Evolutionary conservation across 2,797 vertebrate species (phyloP).

Genomic region (Glossophaga mutica): DNA sequence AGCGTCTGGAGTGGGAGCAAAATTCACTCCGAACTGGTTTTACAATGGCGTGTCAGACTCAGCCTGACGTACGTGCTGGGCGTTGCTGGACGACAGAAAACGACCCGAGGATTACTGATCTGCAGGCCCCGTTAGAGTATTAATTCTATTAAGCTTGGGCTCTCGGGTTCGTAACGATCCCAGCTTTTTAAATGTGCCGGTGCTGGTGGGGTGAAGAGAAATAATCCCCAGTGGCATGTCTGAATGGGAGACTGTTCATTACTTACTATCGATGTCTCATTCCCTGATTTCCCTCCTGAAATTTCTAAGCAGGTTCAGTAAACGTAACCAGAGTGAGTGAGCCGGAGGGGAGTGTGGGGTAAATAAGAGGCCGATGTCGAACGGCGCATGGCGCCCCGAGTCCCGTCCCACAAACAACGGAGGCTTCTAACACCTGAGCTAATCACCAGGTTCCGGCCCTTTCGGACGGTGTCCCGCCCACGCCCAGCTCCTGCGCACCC

Average conservation of each 20-base stretch:
- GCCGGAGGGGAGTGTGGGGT: neutral
- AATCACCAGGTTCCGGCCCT: rapidly evolving
- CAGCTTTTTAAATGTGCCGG: slow-evolving; percentile 62
- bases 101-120: slow-evolving; percentile 70
- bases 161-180: slow-evolving; percentile 62
- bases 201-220: slow-evolving; percentile 68
- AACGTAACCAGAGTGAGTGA: slow-evolving; percentile 20
- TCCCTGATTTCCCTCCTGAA: slow-evolving; percentile 46
- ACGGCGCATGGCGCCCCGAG: rapidly evolving
- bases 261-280: slow-evolving; percentile 73
- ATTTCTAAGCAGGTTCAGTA: slow-evolving; percentile 72
- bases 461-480: neutral
- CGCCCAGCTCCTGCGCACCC: neutral
- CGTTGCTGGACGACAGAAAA: slow-evolving; percentile 62
- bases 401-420: too few species aligned
- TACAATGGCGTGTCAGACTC: slow-evolving; percentile 40
- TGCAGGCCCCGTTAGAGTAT: slow-evolving; percentile 56
- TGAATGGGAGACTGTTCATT: slow-evolving; percentile 69
- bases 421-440: neutral
- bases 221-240: slow-evolving; percentile 71
- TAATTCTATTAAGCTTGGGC: slow-evolving; percentile 57
- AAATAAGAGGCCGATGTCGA: rapidly evolving
- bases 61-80: slow-evolving; percentile 54
- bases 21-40: slow-evolving; percentile 42
- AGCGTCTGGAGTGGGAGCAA: neutral